Conservation (phyloP, 2,113 vertebrate species). For the Ceyx margarethae region DNA sequence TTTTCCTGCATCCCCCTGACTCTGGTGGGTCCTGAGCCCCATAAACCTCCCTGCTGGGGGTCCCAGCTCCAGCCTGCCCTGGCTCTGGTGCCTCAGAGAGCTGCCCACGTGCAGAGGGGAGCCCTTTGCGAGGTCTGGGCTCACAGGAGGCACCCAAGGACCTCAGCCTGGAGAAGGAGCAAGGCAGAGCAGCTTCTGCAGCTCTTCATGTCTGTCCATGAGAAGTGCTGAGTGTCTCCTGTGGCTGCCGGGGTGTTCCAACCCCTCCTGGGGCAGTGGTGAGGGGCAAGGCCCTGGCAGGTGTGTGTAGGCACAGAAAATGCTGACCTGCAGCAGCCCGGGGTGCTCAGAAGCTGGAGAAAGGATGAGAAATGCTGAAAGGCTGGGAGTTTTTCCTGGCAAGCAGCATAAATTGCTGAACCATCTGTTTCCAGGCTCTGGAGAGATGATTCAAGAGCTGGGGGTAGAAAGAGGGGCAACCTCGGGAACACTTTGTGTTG, state of each 20-base stretch:
- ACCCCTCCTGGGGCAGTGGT: neutral
- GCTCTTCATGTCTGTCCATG: neutral
- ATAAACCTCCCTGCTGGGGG: neutral
- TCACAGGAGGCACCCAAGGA: neutral
- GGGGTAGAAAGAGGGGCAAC: neutral
- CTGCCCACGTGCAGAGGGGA: neutral
- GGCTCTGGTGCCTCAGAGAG: neutral
- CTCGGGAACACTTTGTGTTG: conserved; percentile 1
- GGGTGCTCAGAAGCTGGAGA: neutral
- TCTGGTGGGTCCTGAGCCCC: accelerated
- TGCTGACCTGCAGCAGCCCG: neutral
- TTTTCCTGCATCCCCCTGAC: neutral
- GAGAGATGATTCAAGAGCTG: conserved; percentile 29
- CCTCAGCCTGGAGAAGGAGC: neutral
- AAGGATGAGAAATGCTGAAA: neutral
- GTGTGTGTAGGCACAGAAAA: neutral
- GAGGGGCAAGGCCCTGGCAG: neutral
- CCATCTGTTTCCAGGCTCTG: conserved; percentile 8
- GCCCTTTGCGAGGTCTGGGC: neutral
- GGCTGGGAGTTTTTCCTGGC: neutral
- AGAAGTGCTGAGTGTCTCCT: neutral
- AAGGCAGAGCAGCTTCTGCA: accelerated
- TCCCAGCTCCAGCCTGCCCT: neutral
- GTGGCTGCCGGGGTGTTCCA: neutral
- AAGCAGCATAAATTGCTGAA: neutral